Evolutionary conservation across 1,140 invertebrate species (phyloP).

Genomic region (Trachymyrmex septentrionalis): DNA sequence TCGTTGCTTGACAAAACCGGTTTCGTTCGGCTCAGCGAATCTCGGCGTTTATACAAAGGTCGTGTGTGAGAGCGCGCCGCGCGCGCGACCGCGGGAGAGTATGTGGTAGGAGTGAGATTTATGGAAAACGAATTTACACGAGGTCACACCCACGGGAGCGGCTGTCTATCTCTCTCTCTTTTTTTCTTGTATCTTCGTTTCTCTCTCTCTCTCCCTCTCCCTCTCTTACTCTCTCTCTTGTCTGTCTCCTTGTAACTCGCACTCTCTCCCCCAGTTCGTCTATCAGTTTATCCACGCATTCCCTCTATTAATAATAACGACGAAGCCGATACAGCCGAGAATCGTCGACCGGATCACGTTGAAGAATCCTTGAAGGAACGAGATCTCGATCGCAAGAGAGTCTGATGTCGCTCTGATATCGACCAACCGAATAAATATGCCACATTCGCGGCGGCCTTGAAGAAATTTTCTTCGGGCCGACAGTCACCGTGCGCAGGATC

Average conservation of each 20-base stretch:
- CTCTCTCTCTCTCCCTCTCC: slow-evolving; percentile 13
- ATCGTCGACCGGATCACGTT: not conserved
- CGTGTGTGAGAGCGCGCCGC: slow-evolving; percentile 71
- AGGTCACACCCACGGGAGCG: slow-evolving; percentile 79
- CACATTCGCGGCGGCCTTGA: slow-evolving; percentile 36
- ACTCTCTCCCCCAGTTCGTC: not conserved
- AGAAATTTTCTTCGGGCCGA: not conserved
- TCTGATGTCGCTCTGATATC: slow-evolving; percentile 10
- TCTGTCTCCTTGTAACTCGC: slow-evolving; percentile 60
- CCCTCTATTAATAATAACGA: slow-evolving; percentile 50
- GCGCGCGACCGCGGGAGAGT: slow-evolving; percentile 55
- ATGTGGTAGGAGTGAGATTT: slow-evolving; percentile 79
- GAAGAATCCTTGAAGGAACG: slow-evolving; percentile 4
- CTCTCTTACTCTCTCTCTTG: slow-evolving; percentile 36
- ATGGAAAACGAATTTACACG: slow-evolving; percentile 82
- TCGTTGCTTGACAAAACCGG: slow-evolving; percentile 79
- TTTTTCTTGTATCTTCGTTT: slow-evolving; percentile 45
- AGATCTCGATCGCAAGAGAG: slow-evolving; percentile 22
- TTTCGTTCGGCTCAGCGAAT: slow-evolving; percentile 81
- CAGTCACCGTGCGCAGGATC: slow-evolving; percentile 24
- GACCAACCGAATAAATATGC: slow-evolving; percentile 19
- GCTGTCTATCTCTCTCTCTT: slow-evolving; percentile 67
- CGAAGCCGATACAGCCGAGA: slow-evolving; percentile 1
- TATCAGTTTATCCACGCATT: slow-evolving; percentile 35
- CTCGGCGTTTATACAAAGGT: slow-evolving; percentile 78